Base-by-base conservation (phyloP, 1,140 invertebrate genomes). In the Drosophila serrata region DNA sequence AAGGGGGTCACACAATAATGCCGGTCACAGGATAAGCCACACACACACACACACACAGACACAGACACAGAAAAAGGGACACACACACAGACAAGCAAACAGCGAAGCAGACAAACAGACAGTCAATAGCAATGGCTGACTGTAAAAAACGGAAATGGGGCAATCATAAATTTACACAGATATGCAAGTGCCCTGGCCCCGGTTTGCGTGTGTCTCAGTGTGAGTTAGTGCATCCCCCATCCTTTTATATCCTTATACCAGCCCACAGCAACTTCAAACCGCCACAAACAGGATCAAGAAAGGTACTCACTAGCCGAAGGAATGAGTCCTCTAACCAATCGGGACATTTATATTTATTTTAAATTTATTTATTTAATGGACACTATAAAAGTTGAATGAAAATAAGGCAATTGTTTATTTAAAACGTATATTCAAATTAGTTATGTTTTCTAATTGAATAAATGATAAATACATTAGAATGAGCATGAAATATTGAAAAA, bases 111-210 rank as follows among this genome's bases (percentile, higher is more conserved):
- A 19, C 57, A 24, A 29, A 15, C 35, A 49, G 15, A 88, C 82
- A 87, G 80, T 87, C 82, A 88, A 88, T 87, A 88, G 82, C 81
- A 77, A 63, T 62, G 81, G 62, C 67, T 82, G 82, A 75, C 63
- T 84, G 85, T 84, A 87, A 87, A 87, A 87, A 87, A 90, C 85
- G 87, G 87, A 91, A 91, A 91, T 91, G 87, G 87, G 82, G 82
- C 87, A 91, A 91, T 91, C 87, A 91, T 91, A 91, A 91, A 91
- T 91, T 91, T 91, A 91, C 87, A 91, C 87, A 91, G 87, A 91
- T 91, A 91, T 91, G 87, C 76, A 91, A 91, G 84, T 87, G 80
- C 84, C 62, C 63, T 49, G 63, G 69, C 48, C 75, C 42, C 57
- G 67, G 69, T 60, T 22, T 59, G 70, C 46, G 55, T 64, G 75